Evolutionary conservation across 2,113 vertebrate genomes (phyloP).

Genomic region (Penelope pileata): DNA sequence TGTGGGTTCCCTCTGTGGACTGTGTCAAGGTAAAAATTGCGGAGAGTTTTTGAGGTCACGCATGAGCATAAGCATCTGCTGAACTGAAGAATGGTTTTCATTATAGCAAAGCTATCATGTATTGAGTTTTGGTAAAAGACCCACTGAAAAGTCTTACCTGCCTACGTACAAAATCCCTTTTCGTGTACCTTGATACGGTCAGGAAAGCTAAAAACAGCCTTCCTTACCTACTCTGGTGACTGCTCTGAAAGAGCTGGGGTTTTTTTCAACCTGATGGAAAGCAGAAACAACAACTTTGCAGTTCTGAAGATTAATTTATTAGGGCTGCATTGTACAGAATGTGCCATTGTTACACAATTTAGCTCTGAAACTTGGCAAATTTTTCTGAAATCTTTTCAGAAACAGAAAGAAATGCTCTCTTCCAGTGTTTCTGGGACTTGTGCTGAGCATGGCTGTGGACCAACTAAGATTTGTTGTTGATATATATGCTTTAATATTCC

Average conservation of each 20-base stretch:
- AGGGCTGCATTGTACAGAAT: background rate
- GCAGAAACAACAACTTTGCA: background rate
- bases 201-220: background rate
- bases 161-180: background rate
- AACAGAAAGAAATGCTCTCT: background rate
- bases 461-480: background rate
- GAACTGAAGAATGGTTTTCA: background rate
- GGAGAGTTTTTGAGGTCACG: background rate
- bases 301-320: background rate
- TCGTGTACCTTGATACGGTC: background rate
- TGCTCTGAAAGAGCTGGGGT: background rate
- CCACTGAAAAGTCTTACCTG: background rate
- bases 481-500: background rate
- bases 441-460: background rate
- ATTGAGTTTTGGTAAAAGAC: background rate
- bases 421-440: background rate
- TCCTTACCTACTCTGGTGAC: background rate
- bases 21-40: background rate
- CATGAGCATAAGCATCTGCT: background rate
- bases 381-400: background rate
- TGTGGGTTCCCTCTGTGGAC: background rate
- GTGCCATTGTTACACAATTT: conserved; percentile 19
- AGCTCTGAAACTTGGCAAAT: conserved; percentile 17
- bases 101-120: background rate
- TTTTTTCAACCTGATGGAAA: background rate